phyloP scores from a whole-genome alignment of 2,113 vertebrate genomes.

The Megaleporinus macrocephalus region DNA sequence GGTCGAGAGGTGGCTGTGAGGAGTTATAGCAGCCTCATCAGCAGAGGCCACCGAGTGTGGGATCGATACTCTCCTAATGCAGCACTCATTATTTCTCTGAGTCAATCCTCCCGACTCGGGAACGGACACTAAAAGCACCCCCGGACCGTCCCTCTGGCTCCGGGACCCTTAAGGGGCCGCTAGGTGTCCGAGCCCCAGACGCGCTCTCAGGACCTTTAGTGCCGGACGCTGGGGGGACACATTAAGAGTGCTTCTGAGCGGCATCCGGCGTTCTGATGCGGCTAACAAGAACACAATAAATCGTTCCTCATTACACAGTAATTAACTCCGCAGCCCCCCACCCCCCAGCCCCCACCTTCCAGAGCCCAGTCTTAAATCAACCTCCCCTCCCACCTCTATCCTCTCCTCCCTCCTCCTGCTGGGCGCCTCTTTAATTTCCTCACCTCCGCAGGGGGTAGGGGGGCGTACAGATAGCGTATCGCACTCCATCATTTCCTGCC shows the following conservation, averaged over 20 bases:
- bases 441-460: conserved; percentile 72
- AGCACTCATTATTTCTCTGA: conserved; percentile 60
- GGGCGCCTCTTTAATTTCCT: conserved; percentile 82
- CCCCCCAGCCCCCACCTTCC: conserved; percentile 70
- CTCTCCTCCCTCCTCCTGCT: conserved; percentile 71
- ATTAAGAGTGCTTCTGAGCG: conserved; percentile 59
- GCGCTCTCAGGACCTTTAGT: conserved; percentile 47
- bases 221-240: conserved; percentile 49
- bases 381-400: conserved; percentile 57
- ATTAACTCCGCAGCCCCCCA: conserved; percentile 80
- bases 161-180: conserved; percentile 49
- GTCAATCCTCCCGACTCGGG: conserved; percentile 53
- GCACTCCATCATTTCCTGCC: conserved; percentile 76
- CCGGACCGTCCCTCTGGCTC: conserved; percentile 47
- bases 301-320: conserved; percentile 87
- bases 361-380: conserved; percentile 74
- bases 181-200: conserved; percentile 45
- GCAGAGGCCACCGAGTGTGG: conserved; percentile 47
- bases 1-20: conserved; percentile 47
- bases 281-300: conserved; percentile 88
- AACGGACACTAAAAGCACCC: conserved; percentile 60
- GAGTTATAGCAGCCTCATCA: conserved; percentile 45
- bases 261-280: conserved; percentile 78
- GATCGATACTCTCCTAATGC: conserved; percentile 60
- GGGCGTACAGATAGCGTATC: conserved; percentile 64